Evolutionary conservation across 1,140 invertebrate genomes (phyloP).

Genomic region (Heliconius eleuchia): DNA sequence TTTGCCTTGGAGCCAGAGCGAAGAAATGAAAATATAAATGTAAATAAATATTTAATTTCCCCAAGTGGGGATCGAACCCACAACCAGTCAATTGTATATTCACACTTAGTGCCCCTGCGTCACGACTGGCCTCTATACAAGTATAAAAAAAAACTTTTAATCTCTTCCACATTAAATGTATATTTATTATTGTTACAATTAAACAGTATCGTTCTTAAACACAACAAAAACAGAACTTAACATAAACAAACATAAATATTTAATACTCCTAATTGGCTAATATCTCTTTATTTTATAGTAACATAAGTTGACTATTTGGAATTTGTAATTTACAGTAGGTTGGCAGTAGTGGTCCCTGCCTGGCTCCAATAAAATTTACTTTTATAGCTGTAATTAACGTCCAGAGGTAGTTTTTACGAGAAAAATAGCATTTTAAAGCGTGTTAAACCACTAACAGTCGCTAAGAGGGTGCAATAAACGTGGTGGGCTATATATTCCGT

Average conservation of each 20-base stretch:
- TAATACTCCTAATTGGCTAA: not conserved
- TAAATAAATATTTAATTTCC: too few relatives aligned
- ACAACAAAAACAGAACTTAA: not conserved
- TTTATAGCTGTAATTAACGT: constrained; percentile 9
- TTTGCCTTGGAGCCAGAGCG: too few relatives aligned
- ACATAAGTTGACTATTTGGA: constrained; percentile 13
- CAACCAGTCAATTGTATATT: too few relatives aligned
- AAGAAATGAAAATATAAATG: too few relatives aligned
- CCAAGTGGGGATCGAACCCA: too few relatives aligned
- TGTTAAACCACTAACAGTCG: constrained; percentile 5
- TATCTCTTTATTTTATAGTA: constrained; percentile 7
- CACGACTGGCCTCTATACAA: too few relatives aligned
- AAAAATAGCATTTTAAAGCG: constrained; percentile 20
- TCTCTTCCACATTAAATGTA: not conserved
- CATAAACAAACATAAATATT: not conserved
- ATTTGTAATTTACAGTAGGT: constrained; percentile 15
- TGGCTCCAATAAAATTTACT: constrained; percentile 12
- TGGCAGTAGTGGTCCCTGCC: not conserved
- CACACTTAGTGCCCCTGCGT: too few relatives aligned
- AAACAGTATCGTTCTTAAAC: not conserved
- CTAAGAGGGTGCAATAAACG: constrained; percentile 12
- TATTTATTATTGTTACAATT: not conserved
- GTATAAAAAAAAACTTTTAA: too few relatives aligned
- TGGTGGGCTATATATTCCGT: constrained; percentile 9
- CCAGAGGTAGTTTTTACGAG: constrained; percentile 3